Conservation (phyloP, 2,888 invertebrate species). For the Thalpophila matura region DNA sequence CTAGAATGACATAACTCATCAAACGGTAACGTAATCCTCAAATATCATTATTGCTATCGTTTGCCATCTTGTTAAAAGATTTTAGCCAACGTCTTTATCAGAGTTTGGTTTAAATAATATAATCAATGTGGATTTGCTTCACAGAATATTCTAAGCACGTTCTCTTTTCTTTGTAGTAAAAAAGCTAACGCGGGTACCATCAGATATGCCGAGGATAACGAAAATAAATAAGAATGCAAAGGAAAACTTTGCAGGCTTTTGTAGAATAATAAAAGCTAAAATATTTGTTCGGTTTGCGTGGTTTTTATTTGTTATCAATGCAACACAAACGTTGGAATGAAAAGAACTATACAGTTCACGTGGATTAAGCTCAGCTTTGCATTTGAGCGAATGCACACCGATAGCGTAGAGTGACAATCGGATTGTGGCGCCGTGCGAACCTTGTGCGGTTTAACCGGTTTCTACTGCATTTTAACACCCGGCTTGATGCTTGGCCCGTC, state of each 20-base stretch:
- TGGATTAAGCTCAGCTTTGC: too few relatives aligned
- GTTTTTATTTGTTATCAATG: background rate
- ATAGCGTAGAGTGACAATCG: too few relatives aligned
- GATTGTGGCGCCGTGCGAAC: too few relatives aligned
- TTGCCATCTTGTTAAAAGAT: slow-evolving; percentile 11
- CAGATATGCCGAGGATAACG: slow-evolving; percentile 9
- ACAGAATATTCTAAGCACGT: slow-evolving; percentile 33
- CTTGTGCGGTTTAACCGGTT: too few relatives aligned
- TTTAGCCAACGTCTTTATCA: background rate
- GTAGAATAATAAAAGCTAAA: background rate
- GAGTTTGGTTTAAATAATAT: slow-evolving; percentile 5
- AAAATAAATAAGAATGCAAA: slow-evolving; percentile 14
- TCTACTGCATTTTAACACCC: too few relatives aligned
- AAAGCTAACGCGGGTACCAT: background rate
- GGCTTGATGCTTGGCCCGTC: too few relatives aligned
- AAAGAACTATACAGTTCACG: background rate
- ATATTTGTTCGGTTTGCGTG: background rate
- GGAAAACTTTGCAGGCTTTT: slow-evolving; percentile 4
- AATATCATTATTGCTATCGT: background rate
- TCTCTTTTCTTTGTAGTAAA: slow-evolving; percentile 13
- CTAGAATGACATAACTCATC: background rate
- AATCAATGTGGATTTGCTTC: slow-evolving; percentile 8
- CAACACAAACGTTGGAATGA: background rate
- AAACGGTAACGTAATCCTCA: background rate
- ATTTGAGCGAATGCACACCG: too few relatives aligned